Conservation (phyloP, 2,113 vertebrate genomes). For the Bungarus multicinctus region DNA sequence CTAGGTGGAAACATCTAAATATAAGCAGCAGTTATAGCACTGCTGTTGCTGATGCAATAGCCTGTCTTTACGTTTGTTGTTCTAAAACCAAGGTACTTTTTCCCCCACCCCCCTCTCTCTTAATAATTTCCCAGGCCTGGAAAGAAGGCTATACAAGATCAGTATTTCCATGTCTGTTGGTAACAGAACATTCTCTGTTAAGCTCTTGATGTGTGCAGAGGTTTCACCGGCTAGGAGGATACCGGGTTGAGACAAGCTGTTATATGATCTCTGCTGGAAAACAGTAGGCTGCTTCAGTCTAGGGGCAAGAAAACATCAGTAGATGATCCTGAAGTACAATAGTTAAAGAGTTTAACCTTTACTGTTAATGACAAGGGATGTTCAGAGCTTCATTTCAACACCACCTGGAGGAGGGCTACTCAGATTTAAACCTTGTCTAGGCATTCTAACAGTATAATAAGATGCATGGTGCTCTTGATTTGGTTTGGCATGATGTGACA, state of each 20-base stretch:
- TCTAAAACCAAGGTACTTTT: conserved; percentile 23
- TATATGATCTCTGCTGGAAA: not conserved
- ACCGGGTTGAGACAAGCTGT: not conserved
- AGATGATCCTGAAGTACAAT: not conserved
- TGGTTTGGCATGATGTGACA: not conserved
- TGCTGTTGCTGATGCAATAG: conserved; percentile 40
- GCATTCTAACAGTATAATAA: not conserved
- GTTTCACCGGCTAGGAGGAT: not conserved
- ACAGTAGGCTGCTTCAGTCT: not conserved
- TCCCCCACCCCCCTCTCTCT: not conserved
- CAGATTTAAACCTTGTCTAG: not conserved
- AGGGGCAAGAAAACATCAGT: not conserved
- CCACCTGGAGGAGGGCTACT: not conserved
- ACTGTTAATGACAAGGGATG: not conserved
- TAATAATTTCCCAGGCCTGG: conserved; percentile 52
- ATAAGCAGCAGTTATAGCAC: not conserved
- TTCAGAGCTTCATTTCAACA: not conserved
- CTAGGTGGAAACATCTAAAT: not conserved
- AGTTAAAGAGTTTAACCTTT: not conserved
- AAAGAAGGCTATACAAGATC: conserved; percentile 16
- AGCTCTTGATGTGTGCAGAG: not conserved
- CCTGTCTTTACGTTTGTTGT: conserved; percentile 7
- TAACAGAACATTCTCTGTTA: not conserved
- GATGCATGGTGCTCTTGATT: not conserved
- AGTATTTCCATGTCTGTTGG: not conserved